Evolutionary conservation across 1,140 invertebrate genomes (phyloP).

Genomic region (Drosophila fuyamai): DNA sequence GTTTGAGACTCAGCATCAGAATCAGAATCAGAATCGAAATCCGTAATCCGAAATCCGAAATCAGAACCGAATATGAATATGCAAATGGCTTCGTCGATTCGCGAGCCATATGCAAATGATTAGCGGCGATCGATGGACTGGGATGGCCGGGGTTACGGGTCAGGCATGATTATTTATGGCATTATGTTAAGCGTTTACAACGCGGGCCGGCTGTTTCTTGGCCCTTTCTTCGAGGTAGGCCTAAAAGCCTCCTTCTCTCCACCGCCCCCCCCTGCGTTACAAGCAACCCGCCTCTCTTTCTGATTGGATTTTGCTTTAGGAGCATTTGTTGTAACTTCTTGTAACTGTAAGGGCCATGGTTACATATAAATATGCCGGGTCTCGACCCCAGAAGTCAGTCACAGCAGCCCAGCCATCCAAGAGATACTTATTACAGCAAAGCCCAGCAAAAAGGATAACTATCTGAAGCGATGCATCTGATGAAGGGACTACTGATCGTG

Average conservation of each 20-base stretch:
- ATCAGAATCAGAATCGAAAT: slow-evolving; percentile 18
- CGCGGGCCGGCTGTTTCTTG: slow-evolving; percentile 3
- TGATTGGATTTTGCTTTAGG: neutral
- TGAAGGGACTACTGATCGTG: slow-evolving; percentile 57
- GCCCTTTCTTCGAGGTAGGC: slow-evolving; percentile 36
- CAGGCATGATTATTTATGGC: slow-evolving; percentile 72
- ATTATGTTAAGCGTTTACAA: slow-evolving; percentile 71
- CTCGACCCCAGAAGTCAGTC: slow-evolving; percentile 62
- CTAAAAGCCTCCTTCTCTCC: neutral
- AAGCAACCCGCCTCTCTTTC: neutral
- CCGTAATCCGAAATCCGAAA: slow-evolving; percentile 1
- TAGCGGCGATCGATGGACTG: slow-evolving; percentile 33
- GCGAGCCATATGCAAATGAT: slow-evolving; percentile 43
- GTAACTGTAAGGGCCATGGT: slow-evolving; percentile 26
- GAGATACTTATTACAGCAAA: slow-evolving; percentile 20
- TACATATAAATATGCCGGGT: slow-evolving; percentile 68
- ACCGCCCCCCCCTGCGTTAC: neutral
- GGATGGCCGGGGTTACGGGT: slow-evolving; percentile 36
- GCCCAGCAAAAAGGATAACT: slow-evolving; percentile 1
- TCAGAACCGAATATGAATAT: slow-evolving; percentile 61
- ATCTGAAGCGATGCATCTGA: slow-evolving; percentile 49
- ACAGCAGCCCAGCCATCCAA: slow-evolving; percentile 55
- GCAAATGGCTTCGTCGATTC: slow-evolving; percentile 46
- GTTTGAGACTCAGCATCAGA: neutral
- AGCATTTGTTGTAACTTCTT: slow-evolving; percentile 15